Percentiles rank a stretch among this genome's conserved stretches.
phyloP scores from a whole-genome alignment of 30 jellyfish, hydroid and myxozoan species.

The Pseudorhiza aurosa region DNA sequence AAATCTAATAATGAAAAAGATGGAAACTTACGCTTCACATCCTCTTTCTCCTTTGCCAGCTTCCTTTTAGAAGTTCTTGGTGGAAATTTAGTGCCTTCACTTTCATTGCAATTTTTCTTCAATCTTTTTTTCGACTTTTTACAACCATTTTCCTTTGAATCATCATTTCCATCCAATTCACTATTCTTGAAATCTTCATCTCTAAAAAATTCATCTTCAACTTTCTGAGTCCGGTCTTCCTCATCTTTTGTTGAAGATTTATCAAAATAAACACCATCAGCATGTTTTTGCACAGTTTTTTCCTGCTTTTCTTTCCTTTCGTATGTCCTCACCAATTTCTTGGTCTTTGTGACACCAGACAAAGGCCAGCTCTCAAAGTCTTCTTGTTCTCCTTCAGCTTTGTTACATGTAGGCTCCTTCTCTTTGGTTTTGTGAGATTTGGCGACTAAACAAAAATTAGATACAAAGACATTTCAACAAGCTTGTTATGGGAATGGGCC shows the following conservation, averaged over 20 bases:
- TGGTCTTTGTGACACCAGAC: slow-evolving; percentile 34
- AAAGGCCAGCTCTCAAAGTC: slow-evolving; percentile 55
- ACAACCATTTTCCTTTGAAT: not conserved
- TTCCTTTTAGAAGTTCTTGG: slow-evolving; percentile 3
- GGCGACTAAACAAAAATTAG: too few relatives aligned
- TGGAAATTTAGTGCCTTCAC: not conserved
- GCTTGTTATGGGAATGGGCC: too few relatives aligned
- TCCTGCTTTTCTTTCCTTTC: slow-evolving; percentile 1
- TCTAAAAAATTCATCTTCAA: slow-evolving; percentile 23
- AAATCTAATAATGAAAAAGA: too few relatives aligned
- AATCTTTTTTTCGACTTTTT: not conserved
- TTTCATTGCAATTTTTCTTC: not conserved
- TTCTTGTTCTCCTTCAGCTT: not conserved
- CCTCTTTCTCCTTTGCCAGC: not conserved
- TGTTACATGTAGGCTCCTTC: not conserved
- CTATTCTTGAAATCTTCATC: slow-evolving; percentile 9
- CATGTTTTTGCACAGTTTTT: not conserved
- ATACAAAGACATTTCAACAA: too few relatives aligned
- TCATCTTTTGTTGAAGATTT: not conserved
- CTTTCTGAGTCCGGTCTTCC: slow-evolving; percentile 22
- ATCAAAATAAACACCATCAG: not conserved
- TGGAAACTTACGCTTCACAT: too few relatives aligned
- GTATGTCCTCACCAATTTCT: slow-evolving; percentile 32
- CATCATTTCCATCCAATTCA: not conserved
- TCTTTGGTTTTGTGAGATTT: not conserved